A percentile compares a stretch with the other conserved stretches of the same genome.
phyloP scores from a whole-genome alignment of 2,888 invertebrate species.

The Tyria jacobaeae region DNA sequence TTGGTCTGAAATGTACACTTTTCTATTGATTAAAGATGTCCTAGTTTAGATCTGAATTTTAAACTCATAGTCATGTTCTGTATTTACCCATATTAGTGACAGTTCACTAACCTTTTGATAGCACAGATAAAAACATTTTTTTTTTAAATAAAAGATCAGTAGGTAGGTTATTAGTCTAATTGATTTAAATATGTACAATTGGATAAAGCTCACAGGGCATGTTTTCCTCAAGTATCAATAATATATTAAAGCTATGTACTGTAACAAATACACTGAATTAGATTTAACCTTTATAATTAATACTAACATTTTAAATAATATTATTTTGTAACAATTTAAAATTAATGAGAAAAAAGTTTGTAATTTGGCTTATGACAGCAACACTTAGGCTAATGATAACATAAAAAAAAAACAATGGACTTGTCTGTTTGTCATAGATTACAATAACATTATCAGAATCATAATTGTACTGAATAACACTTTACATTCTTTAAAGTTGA shows the following conservation, averaged over 20 bases:
- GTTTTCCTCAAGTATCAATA: neutral
- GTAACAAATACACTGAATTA: neutral
- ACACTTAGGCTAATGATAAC: neutral
- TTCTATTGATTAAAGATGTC: too few species aligned
- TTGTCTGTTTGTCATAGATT: slow-evolving; percentile 1
- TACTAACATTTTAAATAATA: neutral
- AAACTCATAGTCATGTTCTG: neutral
- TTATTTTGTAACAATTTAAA: neutral
- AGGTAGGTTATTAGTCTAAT: neutral
- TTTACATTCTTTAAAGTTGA: neutral
- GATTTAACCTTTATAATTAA: neutral
- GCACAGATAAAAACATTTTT: slow-evolving; percentile 6
- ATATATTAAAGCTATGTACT: neutral
- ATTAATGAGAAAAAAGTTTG: neutral
- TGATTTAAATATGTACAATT: too few species aligned
- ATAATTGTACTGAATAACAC: slow-evolving; percentile 1
- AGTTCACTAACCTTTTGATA: slow-evolving; percentile 14
- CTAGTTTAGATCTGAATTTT: neutral
- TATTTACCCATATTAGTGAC: neutral
- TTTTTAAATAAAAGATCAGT: too few species aligned
- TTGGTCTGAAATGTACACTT: too few species aligned
- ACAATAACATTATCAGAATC: slow-evolving; percentile 21
- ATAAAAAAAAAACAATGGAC: slow-evolving; percentile 1
- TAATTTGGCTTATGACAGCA: slow-evolving; percentile 1
- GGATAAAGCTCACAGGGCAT: neutral